These are phyloP conservation scores for Merops nubicus DNA, from an alignment of 2,113 vertebrate genomes.

Conservation along the genomic window DNA sequence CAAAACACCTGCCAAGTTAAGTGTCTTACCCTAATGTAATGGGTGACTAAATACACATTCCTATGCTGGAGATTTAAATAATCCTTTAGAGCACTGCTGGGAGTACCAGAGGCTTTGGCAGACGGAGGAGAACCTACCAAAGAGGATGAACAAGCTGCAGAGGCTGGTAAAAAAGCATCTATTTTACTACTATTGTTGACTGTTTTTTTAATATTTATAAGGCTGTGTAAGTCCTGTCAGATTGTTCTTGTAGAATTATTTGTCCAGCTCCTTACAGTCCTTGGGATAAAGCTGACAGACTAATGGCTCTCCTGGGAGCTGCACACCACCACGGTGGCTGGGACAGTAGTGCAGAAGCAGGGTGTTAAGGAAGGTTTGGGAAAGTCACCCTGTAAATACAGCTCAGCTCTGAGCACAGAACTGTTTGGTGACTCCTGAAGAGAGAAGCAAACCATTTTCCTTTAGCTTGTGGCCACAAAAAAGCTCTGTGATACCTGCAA, in stretches of 20 bases:
- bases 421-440: neutral
- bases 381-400: neutral
- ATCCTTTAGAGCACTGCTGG: constrained; percentile 26
- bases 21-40: constrained; percentile 39
- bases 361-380: neutral
- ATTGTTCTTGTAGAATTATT: neutral
- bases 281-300: neutral
- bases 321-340: neutral
- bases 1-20: constrained; percentile 40
- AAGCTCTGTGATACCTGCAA: neutral
- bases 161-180: constrained; percentile 34
- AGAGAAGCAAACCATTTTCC: neutral
- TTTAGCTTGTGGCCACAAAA: neutral
- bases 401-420: neutral
- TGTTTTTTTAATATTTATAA: neutral
- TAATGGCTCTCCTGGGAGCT: neutral
- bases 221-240: neutral
- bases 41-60: constrained; percentile 63
- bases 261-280: neutral
- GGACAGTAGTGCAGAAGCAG: rapidly evolving
- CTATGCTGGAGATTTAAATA: constrained; percentile 38
- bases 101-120: neutral
- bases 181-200: neutral
- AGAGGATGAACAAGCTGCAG: constrained; percentile 54
- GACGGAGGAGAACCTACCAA: neutral